A percentile compares a stretch with the other conserved stretches of the same genome.
These are phyloP conservation scores for Lasiurus borealis DNA, from an alignment of 2,113 vertebrate species.

Conservation along the genomic window DNA sequence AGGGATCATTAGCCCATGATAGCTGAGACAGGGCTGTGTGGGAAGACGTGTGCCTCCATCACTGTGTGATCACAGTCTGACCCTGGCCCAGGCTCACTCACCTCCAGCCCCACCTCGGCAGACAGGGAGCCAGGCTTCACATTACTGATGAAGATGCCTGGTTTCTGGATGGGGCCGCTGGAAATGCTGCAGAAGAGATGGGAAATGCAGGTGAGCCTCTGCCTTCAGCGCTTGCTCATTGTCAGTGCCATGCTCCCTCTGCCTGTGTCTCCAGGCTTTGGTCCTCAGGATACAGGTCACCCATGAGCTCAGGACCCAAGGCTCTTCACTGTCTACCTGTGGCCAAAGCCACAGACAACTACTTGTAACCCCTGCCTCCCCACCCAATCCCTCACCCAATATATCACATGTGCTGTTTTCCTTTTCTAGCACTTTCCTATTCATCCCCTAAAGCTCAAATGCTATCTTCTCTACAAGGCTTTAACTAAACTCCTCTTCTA, in stretches of 20 bases:
- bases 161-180: constrained; percentile 96
- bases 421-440: neutral
- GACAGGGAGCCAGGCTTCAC: constrained; percentile 95
- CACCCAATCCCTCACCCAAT: neutral
- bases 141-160: constrained; percentile 98
- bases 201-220: neutral
- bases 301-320: neutral
- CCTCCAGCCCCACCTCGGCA: constrained; percentile 97
- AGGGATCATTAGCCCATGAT: neutral
- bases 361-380: neutral
- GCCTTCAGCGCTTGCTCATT: neutral
- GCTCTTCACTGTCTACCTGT: neutral
- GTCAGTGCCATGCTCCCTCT: neutral
- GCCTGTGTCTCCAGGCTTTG: neutral
- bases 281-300: neutral
- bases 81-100: constrained; percentile 75
- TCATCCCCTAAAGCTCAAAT: neutral
- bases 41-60: neutral
- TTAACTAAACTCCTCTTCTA: neutral
- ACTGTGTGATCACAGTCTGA: neutral
- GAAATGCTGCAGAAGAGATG: constrained; percentile 91
- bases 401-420: neutral
- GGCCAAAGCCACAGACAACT: neutral
- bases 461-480: neutral
- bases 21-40: neutral